phyloP scores from a whole-genome alignment of 2,113 vertebrate species.

The Syngnathus floridae region DNA sequence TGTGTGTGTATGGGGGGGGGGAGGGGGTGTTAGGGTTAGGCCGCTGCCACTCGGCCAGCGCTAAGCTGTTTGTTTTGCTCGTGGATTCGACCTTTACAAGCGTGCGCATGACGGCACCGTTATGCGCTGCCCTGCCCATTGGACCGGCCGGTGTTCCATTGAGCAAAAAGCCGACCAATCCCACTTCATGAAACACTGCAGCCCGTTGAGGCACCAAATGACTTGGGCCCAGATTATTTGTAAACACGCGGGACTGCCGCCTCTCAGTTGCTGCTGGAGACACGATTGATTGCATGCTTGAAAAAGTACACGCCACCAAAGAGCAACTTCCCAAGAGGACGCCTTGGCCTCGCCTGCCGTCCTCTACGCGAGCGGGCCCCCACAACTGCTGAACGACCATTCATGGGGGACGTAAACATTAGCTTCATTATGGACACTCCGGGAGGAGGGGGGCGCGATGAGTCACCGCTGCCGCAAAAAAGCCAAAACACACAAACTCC shows the following conservation, averaged over 20 bases:
- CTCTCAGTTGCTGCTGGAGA: too few relatives aligned
- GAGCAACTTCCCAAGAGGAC: too few relatives aligned
- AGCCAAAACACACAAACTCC: neutral
- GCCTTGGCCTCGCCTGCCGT: too few relatives aligned
- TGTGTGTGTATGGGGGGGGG: too few relatives aligned
- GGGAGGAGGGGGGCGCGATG: constrained; percentile 9
- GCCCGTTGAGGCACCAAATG: neutral
- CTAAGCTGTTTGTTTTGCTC: constrained; percentile 57
- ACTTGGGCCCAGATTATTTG: neutral
- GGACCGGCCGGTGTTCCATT: constrained; percentile 34
- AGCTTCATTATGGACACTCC: constrained; percentile 10
- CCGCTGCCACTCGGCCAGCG: constrained; percentile 35
- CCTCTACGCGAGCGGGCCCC: neutral
- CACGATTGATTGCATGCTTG: too few relatives aligned
- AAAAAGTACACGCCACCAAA: too few relatives aligned
- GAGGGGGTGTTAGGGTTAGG: neutral
- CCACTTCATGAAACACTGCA: constrained; percentile 50
- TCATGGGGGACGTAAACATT: constrained; percentile 18
- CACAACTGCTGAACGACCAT: neutral
- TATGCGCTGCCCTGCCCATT: neutral
- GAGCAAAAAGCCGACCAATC: constrained; percentile 54
- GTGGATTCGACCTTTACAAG: neutral
- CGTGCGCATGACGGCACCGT: neutral
- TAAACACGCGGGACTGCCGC: too few relatives aligned
- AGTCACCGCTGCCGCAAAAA: constrained; percentile 30